Conservation (phyloP, 2,113 vertebrate species). For the Pipa parva region DNA sequence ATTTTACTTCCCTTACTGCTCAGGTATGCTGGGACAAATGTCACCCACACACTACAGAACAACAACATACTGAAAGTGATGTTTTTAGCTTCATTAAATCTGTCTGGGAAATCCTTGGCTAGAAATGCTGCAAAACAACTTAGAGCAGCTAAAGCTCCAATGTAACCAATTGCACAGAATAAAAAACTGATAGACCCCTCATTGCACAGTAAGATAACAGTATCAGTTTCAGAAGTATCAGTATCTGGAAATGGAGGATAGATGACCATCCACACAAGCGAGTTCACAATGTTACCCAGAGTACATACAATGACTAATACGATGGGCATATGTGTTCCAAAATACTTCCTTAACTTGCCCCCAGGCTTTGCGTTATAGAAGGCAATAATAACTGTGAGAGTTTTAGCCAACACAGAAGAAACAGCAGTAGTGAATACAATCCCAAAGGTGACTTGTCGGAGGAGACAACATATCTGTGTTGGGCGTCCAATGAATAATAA, state of each 20-base stretch:
- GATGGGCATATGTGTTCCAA: not conserved
- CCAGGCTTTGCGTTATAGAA: slow-evolving; percentile 13
- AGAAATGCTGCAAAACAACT: slow-evolving; percentile 12
- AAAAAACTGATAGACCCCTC: slow-evolving; percentile 11
- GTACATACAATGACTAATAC: not conserved
- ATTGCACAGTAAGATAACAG: slow-evolving; percentile 18
- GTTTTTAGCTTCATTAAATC: slow-evolving; percentile 19
- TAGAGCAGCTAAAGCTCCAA: slow-evolving; percentile 4
- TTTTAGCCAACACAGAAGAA: slow-evolving; percentile 28
- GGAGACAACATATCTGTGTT: not conserved
- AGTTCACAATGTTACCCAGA: not conserved
- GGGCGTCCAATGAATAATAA: slow-evolving; percentile 15
- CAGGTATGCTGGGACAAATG: slow-evolving; percentile 19
- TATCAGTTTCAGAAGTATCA: not conserved
- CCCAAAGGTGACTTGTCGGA: slow-evolving; percentile 14
- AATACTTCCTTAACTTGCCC: slow-evolving; percentile 9
- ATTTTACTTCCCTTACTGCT: slow-evolving; percentile 21
- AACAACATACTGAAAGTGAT: slow-evolving; percentile 32
- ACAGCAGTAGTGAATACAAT: slow-evolving; percentile 14
- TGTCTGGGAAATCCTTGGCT: slow-evolving; percentile 13
- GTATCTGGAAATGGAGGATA: not conserved
- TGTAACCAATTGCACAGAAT: slow-evolving; percentile 1
- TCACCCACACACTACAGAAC: slow-evolving; percentile 20
- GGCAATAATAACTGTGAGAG: slow-evolving; percentile 11
- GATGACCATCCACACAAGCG: not conserved